These are phyloP conservation scores for Hyles euphorbiae DNA, from an alignment of 1,140 invertebrate genomes.

Conservation along the genomic window DNA sequence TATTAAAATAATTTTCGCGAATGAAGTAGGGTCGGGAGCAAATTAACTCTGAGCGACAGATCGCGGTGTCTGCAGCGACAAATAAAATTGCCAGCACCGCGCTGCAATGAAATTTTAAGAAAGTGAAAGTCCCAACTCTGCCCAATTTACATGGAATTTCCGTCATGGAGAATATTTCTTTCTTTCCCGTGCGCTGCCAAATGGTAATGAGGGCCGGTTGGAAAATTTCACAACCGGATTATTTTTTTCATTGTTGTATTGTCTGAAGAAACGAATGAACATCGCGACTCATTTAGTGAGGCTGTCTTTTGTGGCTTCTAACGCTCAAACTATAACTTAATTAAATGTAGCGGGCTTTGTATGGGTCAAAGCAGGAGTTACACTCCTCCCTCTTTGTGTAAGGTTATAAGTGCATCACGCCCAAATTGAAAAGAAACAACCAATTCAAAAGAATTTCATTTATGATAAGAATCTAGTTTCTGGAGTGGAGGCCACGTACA, in stretches of 20 bases:
- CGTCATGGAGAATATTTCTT: constrained; percentile 50
- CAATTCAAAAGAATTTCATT: too few species aligned
- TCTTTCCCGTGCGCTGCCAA: constrained; percentile 41
- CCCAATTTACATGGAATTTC: constrained; percentile 66
- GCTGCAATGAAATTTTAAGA: constrained; percentile 38
- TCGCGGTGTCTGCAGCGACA: constrained; percentile 24
- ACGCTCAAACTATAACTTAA: too few species aligned
- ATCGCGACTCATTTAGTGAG: too few species aligned
- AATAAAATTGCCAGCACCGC: constrained; percentile 25
- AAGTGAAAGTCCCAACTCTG: constrained; percentile 37
- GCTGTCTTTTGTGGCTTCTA: too few species aligned
- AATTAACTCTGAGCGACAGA: constrained; percentile 28
- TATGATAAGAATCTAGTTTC: too few species aligned
- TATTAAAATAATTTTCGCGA: constrained; percentile 5
- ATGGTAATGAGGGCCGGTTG: constrained; percentile 58
- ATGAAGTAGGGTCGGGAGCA: constrained; percentile 9
- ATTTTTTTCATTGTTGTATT: constrained; percentile 44
- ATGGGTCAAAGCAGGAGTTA: too few species aligned
- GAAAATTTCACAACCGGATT: constrained; percentile 56
- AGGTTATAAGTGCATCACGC: too few species aligned
- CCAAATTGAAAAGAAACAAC: too few species aligned
- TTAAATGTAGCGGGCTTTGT: too few species aligned
- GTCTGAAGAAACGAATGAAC: constrained; percentile 32
- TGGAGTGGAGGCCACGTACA: too few species aligned
- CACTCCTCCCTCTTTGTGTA: too few species aligned